Evolutionary conservation across 2,797 vertebrate species (phyloP).

Genomic region (Eulemur mongoz): DNA sequence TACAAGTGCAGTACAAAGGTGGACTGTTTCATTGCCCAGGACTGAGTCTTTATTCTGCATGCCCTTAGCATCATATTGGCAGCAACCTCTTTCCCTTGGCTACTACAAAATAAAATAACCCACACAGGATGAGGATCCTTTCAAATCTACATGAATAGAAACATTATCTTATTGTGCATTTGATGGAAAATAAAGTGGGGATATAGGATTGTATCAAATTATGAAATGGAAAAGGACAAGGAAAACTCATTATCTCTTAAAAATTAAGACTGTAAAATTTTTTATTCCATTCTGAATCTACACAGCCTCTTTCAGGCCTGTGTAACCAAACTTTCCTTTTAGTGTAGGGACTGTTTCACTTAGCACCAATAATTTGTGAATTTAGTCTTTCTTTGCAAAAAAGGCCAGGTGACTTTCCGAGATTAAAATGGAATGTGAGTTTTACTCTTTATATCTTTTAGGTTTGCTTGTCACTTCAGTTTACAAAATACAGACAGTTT

Average conservation of each 20-base stretch:
- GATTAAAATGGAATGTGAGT: background rate
- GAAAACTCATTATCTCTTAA: background rate
- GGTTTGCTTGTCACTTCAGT: background rate
- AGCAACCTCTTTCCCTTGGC: constrained; percentile 63
- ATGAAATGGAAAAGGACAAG: background rate
- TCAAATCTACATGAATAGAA: constrained; percentile 54
- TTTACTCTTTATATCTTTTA: background rate
- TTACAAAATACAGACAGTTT: background rate
- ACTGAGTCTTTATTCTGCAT: constrained; percentile 54
- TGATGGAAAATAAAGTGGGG: background rate
- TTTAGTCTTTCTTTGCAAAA: background rate
- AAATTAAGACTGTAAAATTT: background rate
- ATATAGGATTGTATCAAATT: background rate
- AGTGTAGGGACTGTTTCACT: background rate
- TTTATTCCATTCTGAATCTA: background rate
- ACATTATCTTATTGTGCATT: constrained; percentile 41
- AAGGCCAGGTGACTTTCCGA: background rate
- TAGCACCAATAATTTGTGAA: background rate
- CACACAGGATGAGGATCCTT: constrained; percentile 52
- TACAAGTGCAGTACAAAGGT: constrained; percentile 61
- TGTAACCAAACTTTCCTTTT: background rate
- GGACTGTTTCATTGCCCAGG: constrained; percentile 66
- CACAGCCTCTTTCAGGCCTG: background rate
- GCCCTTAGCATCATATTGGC: constrained; percentile 64
- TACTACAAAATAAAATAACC: constrained; percentile 55